Conservation (phyloP, 1,140 invertebrate species). For the Conopomorpha cramerella region DNA sequence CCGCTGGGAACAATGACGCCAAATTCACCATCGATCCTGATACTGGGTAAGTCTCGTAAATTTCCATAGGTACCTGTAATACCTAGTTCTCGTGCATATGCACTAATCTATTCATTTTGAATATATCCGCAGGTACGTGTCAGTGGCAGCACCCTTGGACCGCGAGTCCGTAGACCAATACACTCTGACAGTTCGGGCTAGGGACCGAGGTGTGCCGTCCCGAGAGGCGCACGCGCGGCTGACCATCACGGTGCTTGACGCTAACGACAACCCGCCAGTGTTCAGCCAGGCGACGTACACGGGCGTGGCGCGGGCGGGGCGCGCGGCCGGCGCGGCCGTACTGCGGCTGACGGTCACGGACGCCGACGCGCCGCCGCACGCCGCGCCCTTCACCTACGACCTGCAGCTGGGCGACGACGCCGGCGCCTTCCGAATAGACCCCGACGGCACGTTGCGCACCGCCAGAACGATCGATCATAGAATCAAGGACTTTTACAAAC, state of each 20-base stretch:
- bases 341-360: constrained; percentile 85
- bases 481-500: constrained; percentile 78
- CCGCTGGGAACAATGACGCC: constrained; percentile 75
- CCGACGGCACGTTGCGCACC: constrained; percentile 83
- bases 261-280: constrained; percentile 87
- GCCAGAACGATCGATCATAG: constrained; percentile 87
- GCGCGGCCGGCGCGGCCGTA: constrained; percentile 78
- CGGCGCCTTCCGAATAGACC: constrained; percentile 83
- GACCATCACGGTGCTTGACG: constrained; percentile 82
- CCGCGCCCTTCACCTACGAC: constrained; percentile 89
- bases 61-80: no score
- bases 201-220: constrained; percentile 77
- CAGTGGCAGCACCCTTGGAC: constrained; percentile 76
- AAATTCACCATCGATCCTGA: constrained; percentile 80
- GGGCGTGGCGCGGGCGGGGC: constrained; percentile 84
- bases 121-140: no score
- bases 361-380: constrained; percentile 84
- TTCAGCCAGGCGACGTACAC: constrained; percentile 81
- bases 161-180: constrained; percentile 80
- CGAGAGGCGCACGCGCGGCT: constrained; percentile 76
- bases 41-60: constrained; percentile 81
- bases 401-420: constrained; percentile 88
- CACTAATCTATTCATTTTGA: no score
- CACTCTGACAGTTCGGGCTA: constrained; percentile 77
- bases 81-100: no score